Percentiles rank a stretch among this genome's conserved stretches.
Conservation (phyloP, 2,888 invertebrate species). For the Xanthostigma xanthostigma region DNA sequence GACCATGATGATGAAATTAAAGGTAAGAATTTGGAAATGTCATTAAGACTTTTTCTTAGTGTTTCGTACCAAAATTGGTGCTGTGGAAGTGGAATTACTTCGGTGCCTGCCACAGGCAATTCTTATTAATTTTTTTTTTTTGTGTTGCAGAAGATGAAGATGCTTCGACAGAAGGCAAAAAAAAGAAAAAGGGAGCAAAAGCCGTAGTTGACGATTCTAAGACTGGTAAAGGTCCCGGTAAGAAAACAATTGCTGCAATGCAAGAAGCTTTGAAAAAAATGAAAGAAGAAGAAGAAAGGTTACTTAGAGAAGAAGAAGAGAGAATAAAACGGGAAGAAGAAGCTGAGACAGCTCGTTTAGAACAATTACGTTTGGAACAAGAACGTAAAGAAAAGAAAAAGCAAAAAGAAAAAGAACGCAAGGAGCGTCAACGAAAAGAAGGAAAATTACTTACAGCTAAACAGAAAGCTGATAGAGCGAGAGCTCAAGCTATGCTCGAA, state of each 20-base stretch:
- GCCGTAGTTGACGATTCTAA: conserved; percentile 38
- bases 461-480: conserved; percentile 79
- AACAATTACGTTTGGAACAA: conserved; percentile 65
- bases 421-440: conserved; percentile 88
- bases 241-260: conserved; percentile 79
- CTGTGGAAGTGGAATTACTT: not conserved
- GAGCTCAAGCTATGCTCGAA: conserved; percentile 80
- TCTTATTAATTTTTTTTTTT: conserved; percentile 1
- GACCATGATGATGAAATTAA: conserved; percentile 18
- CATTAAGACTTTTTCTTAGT: conserved; percentile 8
- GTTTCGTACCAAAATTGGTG: not conserved
- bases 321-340: conserved; percentile 57
- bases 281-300: conserved; percentile 77
- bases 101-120: not conserved
- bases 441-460: conserved; percentile 87
- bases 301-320: conserved; percentile 65
- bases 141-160: conserved; percentile 19
- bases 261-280: conserved; percentile 79
- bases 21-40: conserved; percentile 28
- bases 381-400: conserved; percentile 81
- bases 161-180: conserved; percentile 29
- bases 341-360: conserved; percentile 53
- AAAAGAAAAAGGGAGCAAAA: conserved; percentile 31
- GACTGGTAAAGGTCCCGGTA: conserved; percentile 56
- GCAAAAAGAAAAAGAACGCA: conserved; percentile 82